Base-by-base conservation (phyloP, 2,888 invertebrate genomes). In the Drosophila kanekoi region DNA sequence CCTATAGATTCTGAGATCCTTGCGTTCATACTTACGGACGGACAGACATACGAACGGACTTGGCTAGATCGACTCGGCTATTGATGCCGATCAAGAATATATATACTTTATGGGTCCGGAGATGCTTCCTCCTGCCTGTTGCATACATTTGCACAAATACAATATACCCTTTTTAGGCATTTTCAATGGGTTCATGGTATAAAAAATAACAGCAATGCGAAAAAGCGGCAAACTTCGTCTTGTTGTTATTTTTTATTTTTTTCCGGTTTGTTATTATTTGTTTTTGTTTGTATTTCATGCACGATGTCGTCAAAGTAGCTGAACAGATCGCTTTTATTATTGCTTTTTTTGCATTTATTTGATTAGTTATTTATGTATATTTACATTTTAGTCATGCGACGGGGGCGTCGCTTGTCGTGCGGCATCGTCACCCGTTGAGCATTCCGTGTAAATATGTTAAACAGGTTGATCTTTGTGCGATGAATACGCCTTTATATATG, bases 331-430 rank as follows among this genome's bases (percentile, higher is more conserved):
- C 14, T 54, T 20, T 20, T 20, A 20, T 20, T 44, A 23, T 18
- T 73, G 41, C 63, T 67, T 58, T 59, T 48, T 49, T 51, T 48
- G 45, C 47, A 49, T 72, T 72, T 53, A 60, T 75, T 77, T 74
- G 48, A 16, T 79, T 66, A 67, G 71, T 71, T 81, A 38, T 62
- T 79, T 72, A 65, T 64, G 32, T 47, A n/a, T 74, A 75, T 75
- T 77, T 83, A 75, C 81, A 81, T 83, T 75, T 83, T 59, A 76
- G 81, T 83, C 87, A 81, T 80, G 84, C 77, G 72, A 81, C 38
- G 62, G 68, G 68, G 40, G 56, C 57, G 41, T 37, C 44, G 53
- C 11, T 35, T 23, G 13, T 51, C 44, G 43, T 69, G 63, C 47
- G 58, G 63, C 47, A 54, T 20, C 62, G 45, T 57, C 71, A 82